phyloP scores from a whole-genome alignment of 2,888 invertebrate genomes.

The Nomada fabriciana region DNA sequence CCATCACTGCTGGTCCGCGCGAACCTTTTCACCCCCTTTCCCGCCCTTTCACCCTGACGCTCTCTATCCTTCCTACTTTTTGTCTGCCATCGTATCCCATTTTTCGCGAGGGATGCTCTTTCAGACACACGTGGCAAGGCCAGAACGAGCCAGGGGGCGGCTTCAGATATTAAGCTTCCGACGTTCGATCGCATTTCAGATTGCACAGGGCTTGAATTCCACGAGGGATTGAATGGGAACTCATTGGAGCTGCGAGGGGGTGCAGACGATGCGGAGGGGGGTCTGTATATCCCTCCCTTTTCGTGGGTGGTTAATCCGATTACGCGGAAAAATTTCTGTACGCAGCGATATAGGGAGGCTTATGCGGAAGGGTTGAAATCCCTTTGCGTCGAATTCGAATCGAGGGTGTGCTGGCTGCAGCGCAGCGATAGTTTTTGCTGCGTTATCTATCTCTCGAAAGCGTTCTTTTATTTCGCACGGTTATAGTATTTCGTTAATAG shows the following conservation, averaged over 20 bases:
- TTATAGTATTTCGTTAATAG: too few relatives aligned
- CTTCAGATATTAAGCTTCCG: constrained; percentile 69
- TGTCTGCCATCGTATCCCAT: constrained; percentile 3
- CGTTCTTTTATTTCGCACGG: too few relatives aligned
- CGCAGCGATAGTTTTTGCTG: not conserved
- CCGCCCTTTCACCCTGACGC: not conserved
- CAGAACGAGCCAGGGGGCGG: constrained; percentile 30
- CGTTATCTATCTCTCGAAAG: not conserved
- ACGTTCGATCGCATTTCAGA: constrained; percentile 76
- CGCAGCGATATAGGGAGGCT: constrained; percentile 44
- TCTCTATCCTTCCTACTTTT: not conserved
- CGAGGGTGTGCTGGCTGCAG: not conserved
- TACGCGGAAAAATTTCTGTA: constrained; percentile 75
- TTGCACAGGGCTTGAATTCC: constrained; percentile 72
- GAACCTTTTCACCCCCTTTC: constrained; percentile 3
- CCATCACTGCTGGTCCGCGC: not conserved
- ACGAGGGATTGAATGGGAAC: constrained; percentile 74
- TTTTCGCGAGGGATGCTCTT: constrained; percentile 46
- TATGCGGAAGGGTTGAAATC: constrained; percentile 39
- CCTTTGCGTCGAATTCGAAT: constrained; percentile 6
- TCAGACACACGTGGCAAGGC: constrained; percentile 45
- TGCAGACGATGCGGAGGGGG: constrained; percentile 26
- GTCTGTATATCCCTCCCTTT: constrained; percentile 58
- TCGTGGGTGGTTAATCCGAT: constrained; percentile 74
- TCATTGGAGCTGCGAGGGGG: constrained; percentile 52